Base-by-base conservation (phyloP, 2,797 vertebrate species). In the Pseudomugil gertrudae region DNA sequence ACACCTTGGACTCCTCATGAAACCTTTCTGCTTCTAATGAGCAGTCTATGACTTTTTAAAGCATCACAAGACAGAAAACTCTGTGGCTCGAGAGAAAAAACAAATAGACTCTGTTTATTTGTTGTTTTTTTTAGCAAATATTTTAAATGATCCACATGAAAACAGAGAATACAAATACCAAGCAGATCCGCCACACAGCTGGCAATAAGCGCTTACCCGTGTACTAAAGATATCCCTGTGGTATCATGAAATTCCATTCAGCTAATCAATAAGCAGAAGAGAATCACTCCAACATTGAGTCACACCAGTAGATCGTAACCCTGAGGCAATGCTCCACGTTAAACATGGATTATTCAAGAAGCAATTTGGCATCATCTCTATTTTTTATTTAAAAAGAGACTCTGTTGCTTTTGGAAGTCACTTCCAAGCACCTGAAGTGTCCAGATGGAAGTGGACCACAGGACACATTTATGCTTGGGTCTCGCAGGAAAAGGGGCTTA, bases 331-430 rank as follows among this genome's bases (percentile, higher is more conserved):
- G 43, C 57, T 69, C 33, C 40, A 0, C 52, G 32, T n/a, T 30
- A 30, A 52, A 32, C 74, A 85, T 79, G 8, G 72, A 79, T 85
- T 77, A 85, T 84, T 80, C 56, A 85, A 45, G 51, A 64, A 30
- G 62, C 54, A 58, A 68, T 74, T 74, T 63, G 38, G 32, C 71
- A 66, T 76, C 52, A 15, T 36, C 50, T 57, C 55, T 64, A 86
- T 80, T 14, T 78, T 79, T 76, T 65, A 74, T 76, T 80, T 30
- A 63, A 60, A 76, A 58, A 9, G 56, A 74, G 56, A 62, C 50
- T 32, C 62, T 50, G 36, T 60, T 71, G 80, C 36, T 57, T 76
- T 52, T 47, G 38, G 62, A 47, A 64, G 74, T 58, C 24, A 33
- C 14, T 24, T 70, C 51, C 13, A 36, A 69, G 66, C 15, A 38